Base-by-base conservation (phyloP, 2,888 invertebrate species). In the Schizaphis graminum region DNA sequence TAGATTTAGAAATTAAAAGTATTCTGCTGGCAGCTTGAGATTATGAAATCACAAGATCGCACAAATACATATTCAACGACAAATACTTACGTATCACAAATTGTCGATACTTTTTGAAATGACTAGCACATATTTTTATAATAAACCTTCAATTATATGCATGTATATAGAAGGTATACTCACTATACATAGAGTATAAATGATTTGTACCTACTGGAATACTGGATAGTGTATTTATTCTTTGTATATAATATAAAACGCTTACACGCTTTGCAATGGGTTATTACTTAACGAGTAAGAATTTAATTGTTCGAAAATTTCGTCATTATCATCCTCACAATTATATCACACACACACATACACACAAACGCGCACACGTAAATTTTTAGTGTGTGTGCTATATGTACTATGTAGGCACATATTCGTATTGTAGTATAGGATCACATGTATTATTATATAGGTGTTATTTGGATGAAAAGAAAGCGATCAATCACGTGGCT, bases 401-500 rank as follows among this genome's bases (percentile, higher is more conserved):
- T 57, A 41, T 35, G 41, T 49, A 28, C 35, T 44, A 56, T 41
- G 41, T 49, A 28, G 77, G 44, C 3, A 84, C 84, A 21, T 84
- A 85, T 90, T 47, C 13, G 13, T 35, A 77, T 77, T 77, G 77
- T 77, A 77, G 77, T 67, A 16, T 91, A 91, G 10, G 21, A 67
- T 67, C 35, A 21, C 3, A 4, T 67, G 26, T n/a, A 53, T 35
- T 13, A 67, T 8, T 53, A 16, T 89, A 47, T 47, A 49, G 21
- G 67, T 13, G 53, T 77, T 35, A 77, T 91, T 53, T 35, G 49
- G 26, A 87, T 67, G 94, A 94, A 94, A 94, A 94, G 90, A 94
- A 91, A 94, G 86, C 90, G 61, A 94, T 94, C 90, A 91, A 94
- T 94, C 94, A 94, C 41, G 91, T 67, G 90, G 93, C 85, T 94